Evolutionary conservation across 2,888 invertebrate genomes (phyloP), one percentile per base, ranked within the genome.

Genomic region (Ramazzottius varieornatus): DNA sequence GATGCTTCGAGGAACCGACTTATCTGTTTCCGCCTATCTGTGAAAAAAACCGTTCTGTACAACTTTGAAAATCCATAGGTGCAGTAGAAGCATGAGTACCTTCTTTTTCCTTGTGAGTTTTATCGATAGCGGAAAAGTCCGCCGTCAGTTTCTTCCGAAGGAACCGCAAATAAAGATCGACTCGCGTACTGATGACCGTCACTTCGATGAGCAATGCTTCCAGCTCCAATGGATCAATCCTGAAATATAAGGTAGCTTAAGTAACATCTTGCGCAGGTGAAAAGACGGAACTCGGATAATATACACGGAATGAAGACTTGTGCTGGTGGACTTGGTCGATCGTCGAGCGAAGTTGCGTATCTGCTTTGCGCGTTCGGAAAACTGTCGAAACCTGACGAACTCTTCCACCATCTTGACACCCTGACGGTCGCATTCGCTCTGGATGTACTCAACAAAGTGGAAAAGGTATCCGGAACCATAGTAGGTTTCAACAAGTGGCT

Each of bases 81-180:
- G n/a, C n/a, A n/a, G n/a, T n/a, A n/a, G n/a, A n/a, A n/a, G n/a
- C n/a, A n/a, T n/a, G n/a, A n/a, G n/a, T n/a, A 54, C 54, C 29
- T 29, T 54, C 54, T 54, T 29, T 54, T 16, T 54, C 29, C 13
- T 29, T 13, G 20, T 16, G 4, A 29, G n/a, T 54, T 4, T 29
- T 16, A 29, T 54, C 54, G 24, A 54, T 4, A n/a, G 54, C 54
- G n/a, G 4, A 8, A 29, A 24, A 54, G 24, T 54, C 54, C 54
- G 54, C 13, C 54, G 24, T 24, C n/a, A 54, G 29, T 29, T 54
- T 54, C 67, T 88, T 80, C 65, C 83, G 80, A 68, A 96, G 80
- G 78, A 96, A 98, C 70, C 85, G 81, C 70, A 88, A 83, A 76
- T 94, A 98, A 32, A 96, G 79, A 73, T 89, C 87, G n/a, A 87